Evolutionary conservation across 2,797 vertebrate genomes (phyloP).

Genomic region (Eidolon dupreanum): DNA sequence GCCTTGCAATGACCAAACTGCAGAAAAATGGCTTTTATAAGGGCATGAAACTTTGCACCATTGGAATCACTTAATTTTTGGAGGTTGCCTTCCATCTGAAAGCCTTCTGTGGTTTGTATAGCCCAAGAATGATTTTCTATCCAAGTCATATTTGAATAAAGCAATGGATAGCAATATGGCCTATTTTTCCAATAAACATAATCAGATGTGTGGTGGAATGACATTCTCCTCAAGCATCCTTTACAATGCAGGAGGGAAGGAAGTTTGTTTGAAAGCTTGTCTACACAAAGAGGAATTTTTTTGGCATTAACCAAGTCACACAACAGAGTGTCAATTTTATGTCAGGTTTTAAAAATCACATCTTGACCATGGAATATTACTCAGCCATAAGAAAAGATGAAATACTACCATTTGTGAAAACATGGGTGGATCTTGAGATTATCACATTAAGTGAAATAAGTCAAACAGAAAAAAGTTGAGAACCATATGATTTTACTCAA

Average conservation of each 20-base stretch:
- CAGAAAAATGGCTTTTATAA: conserved; percentile 68
- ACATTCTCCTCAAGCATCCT: conserved; percentile 27
- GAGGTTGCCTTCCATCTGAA: conserved; percentile 67
- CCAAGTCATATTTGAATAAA: conserved; percentile 75
- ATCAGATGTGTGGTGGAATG: conserved; percentile 25
- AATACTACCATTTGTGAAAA: no score
- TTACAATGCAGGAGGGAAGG: conserved; percentile 12
- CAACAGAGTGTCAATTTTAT: conserved; percentile 60
- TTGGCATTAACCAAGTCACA: conserved; percentile 53
- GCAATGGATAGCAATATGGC: conserved; percentile 63
- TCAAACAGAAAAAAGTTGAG: no score
- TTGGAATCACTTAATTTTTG: conserved; percentile 68
- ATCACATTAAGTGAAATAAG: no score
- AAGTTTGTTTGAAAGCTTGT: conserved; percentile 27
- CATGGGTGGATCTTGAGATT: no score
- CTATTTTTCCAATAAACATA: conserved; percentile 50
- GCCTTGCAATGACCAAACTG: conserved; percentile 67
- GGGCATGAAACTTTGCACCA: conserved; percentile 63
- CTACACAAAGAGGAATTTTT: conserved; percentile 51
- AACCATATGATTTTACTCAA: no score
- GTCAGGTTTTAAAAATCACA: conserved; percentile 49
- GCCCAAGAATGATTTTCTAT: conserved; percentile 69
- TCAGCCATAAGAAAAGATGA: no score
- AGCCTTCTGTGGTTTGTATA: conserved; percentile 68
- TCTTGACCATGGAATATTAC: neutral